Evolutionary conservation across 2,888 invertebrate species (phyloP).

Genomic region (Timema podura): DNA sequence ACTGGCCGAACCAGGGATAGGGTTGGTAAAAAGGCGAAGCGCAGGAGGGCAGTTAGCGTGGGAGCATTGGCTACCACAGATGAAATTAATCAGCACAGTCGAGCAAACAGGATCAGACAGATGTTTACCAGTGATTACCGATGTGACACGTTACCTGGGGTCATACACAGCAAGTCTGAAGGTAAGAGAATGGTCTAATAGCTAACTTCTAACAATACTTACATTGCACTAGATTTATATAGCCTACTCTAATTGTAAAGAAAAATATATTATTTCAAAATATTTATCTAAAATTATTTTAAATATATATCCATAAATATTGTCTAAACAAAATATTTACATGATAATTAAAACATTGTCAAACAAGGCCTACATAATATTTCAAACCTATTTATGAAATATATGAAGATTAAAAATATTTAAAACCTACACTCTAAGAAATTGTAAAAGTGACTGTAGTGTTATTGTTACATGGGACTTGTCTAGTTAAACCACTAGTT

Average conservation of each 20-base stretch:
- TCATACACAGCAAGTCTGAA: constrained; percentile 48
- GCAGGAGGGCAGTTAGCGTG: constrained; percentile 32
- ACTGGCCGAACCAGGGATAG: constrained; percentile 21
- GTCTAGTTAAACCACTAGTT: too few species aligned
- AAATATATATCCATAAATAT: too few species aligned
- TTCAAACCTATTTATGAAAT: too few species aligned
- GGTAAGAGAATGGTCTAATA: constrained; percentile 40
- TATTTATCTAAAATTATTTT: too few species aligned
- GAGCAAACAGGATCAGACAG: constrained; percentile 38
- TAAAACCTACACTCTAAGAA: constrained; percentile 3
- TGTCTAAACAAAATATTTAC: too few species aligned
- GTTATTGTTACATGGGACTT: too few species aligned
- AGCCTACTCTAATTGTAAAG: too few species aligned
- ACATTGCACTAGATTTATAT: too few species aligned
- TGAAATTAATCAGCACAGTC: constrained; percentile 37
- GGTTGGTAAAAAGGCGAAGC: constrained; percentile 26
- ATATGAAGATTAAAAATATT: too few species aligned
- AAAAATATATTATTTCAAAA: constrained; percentile 8
- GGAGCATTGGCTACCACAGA: constrained; percentile 30
- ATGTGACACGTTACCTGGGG: constrained; percentile 46
- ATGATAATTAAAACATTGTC: too few species aligned
- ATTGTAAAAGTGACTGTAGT: too few species aligned
- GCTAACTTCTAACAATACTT: background rate
- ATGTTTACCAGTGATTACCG: constrained; percentile 38
- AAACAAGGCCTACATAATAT: too few species aligned